Evolutionary conservation across 2,888 invertebrate species (phyloP).

Genomic region (Ecliptopera silaceata): DNA sequence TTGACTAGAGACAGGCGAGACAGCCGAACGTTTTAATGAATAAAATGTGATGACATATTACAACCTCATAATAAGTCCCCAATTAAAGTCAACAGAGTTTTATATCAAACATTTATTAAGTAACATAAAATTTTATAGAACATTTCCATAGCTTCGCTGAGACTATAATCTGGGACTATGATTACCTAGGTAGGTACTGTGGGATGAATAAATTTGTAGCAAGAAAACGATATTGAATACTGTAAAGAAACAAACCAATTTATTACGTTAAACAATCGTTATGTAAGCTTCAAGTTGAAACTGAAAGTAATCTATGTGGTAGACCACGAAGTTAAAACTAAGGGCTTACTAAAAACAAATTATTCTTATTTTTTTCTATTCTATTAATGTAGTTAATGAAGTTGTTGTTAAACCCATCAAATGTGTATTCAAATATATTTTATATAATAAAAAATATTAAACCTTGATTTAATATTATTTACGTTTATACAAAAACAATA

Average conservation of each 20-base stretch:
- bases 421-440: too few relatives aligned
- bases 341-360: too few relatives aligned
- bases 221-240: constrained; percentile 27
- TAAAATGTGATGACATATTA: not conserved
- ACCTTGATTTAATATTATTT: too few relatives aligned
- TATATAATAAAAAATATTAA: too few relatives aligned
- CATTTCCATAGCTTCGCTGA: not conserved
- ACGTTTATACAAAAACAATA: too few relatives aligned
- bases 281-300: not conserved
- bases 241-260: constrained; percentile 18
- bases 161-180: constrained; percentile 1
- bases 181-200: not conserved
- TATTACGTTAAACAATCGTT: constrained; percentile 27
- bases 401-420: too few relatives aligned
- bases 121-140: not conserved
- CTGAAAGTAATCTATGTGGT: too few relatives aligned
- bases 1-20: not conserved
- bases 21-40: not conserved
- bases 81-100: not conserved
- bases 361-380: too few relatives aligned
- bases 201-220: not conserved
- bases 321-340: too few relatives aligned
- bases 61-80: not conserved
- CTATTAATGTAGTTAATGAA: too few relatives aligned
- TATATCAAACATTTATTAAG: too few relatives aligned